Evolutionary conservation across 2,797 vertebrate genomes (phyloP).

Genomic region (Sebastes miniatus): DNA sequence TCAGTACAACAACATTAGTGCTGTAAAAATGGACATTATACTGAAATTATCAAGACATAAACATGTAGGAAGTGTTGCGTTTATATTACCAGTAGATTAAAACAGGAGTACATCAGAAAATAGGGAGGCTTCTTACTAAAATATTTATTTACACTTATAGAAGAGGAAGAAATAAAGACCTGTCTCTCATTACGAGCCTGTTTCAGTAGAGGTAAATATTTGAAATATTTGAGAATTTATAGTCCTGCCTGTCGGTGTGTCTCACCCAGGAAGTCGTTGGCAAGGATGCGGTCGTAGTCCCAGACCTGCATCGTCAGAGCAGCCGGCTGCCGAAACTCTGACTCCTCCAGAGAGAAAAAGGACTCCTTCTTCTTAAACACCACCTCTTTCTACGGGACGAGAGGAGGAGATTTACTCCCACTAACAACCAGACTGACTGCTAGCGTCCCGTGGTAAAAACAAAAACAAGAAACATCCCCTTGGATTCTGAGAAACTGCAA

Average conservation of each 20-base stretch:
- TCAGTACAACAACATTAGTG: background rate
- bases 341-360: slow-evolving; percentile 90
- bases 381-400: slow-evolving; percentile 83
- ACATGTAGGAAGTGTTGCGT: background rate
- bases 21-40: background rate
- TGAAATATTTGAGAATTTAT: background rate
- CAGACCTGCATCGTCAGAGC: slow-evolving; percentile 92
- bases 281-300: slow-evolving; percentile 92
- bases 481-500: background rate
- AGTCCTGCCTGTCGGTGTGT: background rate
- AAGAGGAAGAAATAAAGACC: background rate
- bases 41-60: background rate
- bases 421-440: background rate
- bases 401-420: background rate
- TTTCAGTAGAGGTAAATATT: background rate
- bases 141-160: too few species aligned
- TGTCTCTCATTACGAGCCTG: background rate
- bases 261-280: slow-evolving; percentile 94
- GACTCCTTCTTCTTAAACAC: slow-evolving; percentile 89
- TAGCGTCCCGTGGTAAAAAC: too few species aligned
- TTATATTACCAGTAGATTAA: background rate
- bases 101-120: background rate
- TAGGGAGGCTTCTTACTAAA: background rate
- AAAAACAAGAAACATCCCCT: background rate
- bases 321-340: slow-evolving; percentile 89